Conservation (phyloP, 2,113 vertebrate species). For the Ciconia maguari region DNA sequence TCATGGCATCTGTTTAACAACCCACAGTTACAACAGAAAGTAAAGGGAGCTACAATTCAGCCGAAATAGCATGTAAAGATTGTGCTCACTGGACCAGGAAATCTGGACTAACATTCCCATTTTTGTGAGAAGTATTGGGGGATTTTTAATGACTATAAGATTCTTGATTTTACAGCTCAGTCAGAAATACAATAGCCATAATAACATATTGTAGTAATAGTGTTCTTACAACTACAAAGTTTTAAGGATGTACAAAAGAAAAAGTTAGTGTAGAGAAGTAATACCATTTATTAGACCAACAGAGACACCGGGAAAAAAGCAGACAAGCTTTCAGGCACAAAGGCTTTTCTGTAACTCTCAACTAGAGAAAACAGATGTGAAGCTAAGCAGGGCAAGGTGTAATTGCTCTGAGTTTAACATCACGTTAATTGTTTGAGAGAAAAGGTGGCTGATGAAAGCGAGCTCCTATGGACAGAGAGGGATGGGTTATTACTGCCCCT, state of each 20-base stretch:
- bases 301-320: not conserved
- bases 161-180: not conserved
- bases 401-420: not conserved
- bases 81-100: not conserved
- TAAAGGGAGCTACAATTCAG: not conserved
- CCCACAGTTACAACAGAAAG: not conserved
- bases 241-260: not conserved
- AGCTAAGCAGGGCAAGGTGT: not conserved
- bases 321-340: not conserved
- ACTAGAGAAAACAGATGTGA: not conserved
- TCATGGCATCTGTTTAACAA: conserved; percentile 38
- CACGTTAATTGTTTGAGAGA: not conserved
- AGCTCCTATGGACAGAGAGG: not conserved
- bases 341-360: not conserved
- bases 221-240: not conserved
- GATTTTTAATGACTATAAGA: not conserved
- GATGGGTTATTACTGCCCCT: not conserved
- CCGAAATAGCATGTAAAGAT: not conserved
- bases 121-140: not conserved
- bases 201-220: not conserved
- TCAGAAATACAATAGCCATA: not conserved
- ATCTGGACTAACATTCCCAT: not conserved
- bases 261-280: not conserved
- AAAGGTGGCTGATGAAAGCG: not conserved
- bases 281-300: not conserved